Conservation (phyloP, 2,113 vertebrate genomes). For the Myxocyprinus asiaticus region DNA sequence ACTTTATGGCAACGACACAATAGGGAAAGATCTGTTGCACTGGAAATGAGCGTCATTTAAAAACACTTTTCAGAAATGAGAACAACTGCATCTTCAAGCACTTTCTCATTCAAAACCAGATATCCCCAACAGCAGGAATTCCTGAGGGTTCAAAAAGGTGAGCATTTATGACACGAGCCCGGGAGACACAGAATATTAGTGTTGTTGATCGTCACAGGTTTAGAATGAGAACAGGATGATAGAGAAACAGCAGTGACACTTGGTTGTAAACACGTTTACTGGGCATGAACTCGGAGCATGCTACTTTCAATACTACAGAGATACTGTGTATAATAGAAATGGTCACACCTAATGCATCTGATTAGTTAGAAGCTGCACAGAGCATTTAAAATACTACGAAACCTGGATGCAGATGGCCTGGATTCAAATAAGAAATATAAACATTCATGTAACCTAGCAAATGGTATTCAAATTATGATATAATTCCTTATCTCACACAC, state of each 20-base stretch:
- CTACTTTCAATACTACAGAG: constrained; percentile 38
- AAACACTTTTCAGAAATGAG: too few relatives aligned
- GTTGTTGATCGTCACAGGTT: constrained; percentile 59
- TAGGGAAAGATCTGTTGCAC: too few relatives aligned
- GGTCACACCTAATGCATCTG: neutral
- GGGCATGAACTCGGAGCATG: constrained; percentile 46
- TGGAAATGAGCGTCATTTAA: too few relatives aligned
- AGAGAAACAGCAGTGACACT: constrained; percentile 63
- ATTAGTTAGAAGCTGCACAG: constrained; percentile 2
- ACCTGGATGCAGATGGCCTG: neutral
- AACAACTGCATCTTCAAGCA: too few relatives aligned
- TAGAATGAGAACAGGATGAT: constrained; percentile 53
- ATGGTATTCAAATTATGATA: too few relatives aligned
- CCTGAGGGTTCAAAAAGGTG: neutral
- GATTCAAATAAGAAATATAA: neutral
- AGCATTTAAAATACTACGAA: too few relatives aligned
- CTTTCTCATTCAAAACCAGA: neutral
- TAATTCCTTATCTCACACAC: too few relatives aligned
- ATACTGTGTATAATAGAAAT: neutral
- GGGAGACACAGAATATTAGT: constrained; percentile 25
- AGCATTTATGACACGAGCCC: neutral
- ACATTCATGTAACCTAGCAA: too few relatives aligned
- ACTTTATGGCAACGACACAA: too few relatives aligned
- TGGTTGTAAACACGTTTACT: constrained; percentile 69
- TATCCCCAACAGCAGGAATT: neutral